Evolutionary conservation across 2,888 invertebrate genomes (phyloP).

Genomic region (Dynastes hyllus): DNA sequence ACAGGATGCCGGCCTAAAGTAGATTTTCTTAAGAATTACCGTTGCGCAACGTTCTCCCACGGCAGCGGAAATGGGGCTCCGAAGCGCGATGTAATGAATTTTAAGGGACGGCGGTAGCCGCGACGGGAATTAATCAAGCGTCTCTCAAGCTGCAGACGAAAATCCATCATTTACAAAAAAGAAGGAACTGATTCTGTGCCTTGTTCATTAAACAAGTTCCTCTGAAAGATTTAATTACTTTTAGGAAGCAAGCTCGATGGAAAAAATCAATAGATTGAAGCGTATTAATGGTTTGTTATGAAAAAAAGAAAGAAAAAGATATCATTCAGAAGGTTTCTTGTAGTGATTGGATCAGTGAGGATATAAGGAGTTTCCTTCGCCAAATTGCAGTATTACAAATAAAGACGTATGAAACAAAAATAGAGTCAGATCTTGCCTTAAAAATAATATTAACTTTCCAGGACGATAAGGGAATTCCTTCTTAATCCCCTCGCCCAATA

Average conservation of each 20-base stretch:
- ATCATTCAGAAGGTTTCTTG: too few species aligned
- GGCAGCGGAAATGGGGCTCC: conserved; percentile 25
- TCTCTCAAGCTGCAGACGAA: neutral
- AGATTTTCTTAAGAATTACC: conserved; percentile 40
- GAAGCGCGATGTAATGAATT: conserved; percentile 36
- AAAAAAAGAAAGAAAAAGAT: neutral
- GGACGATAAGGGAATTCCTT: too few species aligned
- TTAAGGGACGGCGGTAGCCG: conserved; percentile 6
- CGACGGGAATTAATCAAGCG: conserved; percentile 27
- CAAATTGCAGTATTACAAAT: too few species aligned
- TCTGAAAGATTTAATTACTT: neutral
- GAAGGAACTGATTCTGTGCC: neutral
- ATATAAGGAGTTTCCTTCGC: too few species aligned
- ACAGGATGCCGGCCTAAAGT: neutral
- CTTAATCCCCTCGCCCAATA: too few species aligned
- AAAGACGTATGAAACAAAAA: too few species aligned
- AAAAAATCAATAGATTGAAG: neutral
- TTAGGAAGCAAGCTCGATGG: neutral
- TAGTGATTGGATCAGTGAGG: too few species aligned
- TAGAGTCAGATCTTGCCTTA: too few species aligned
- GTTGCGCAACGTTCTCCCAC: conserved; percentile 10
- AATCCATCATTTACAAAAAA: conserved; percentile 4
- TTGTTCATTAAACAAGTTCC: neutral
- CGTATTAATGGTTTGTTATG: neutral
- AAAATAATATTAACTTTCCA: too few species aligned